Conservation (phyloP, 2,797 vertebrate genomes). For the Pangasius macronema region DNA sequence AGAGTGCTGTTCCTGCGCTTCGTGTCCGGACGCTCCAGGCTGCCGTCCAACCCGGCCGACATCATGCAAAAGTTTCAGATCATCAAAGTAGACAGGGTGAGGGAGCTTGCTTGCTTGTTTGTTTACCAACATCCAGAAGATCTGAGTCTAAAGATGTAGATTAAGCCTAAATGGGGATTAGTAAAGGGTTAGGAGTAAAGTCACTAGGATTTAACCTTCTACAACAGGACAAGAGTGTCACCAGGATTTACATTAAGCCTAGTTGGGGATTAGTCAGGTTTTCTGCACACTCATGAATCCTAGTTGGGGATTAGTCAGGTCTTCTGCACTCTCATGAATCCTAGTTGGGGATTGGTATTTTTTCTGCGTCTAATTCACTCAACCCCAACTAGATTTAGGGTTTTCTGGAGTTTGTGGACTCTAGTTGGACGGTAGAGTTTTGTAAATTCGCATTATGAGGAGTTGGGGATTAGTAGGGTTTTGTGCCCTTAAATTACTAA, state of each 20-base stretch:
- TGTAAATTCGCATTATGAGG: background rate
- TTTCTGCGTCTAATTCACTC: background rate
- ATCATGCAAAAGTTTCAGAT: slow-evolving; percentile 83
- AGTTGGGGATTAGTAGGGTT: background rate
- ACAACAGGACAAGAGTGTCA: background rate
- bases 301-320: background rate
- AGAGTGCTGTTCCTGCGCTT: slow-evolving; percentile 82
- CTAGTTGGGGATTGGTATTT: background rate
- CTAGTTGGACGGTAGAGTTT: background rate
- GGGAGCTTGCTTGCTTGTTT: slow-evolving; percentile 24
- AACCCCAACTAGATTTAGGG: background rate
- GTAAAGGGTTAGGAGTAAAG: background rate
- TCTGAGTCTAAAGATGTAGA: background rate
- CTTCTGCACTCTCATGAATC: background rate
- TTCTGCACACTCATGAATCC: background rate
- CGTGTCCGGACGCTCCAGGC: slow-evolving; percentile 78
- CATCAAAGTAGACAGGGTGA: slow-evolving; percentile 84
- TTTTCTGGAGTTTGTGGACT: background rate
- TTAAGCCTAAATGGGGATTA: background rate
- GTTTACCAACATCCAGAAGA: background rate
- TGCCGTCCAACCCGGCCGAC: slow-evolving; percentile 80
- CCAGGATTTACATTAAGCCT: background rate
- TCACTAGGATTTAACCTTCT: background rate
- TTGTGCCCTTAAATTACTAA: background rate
- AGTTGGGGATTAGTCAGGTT: background rate